Conservation (phyloP, 2,113 vertebrate genomes). For the Oreochromis niloticus region DNA sequence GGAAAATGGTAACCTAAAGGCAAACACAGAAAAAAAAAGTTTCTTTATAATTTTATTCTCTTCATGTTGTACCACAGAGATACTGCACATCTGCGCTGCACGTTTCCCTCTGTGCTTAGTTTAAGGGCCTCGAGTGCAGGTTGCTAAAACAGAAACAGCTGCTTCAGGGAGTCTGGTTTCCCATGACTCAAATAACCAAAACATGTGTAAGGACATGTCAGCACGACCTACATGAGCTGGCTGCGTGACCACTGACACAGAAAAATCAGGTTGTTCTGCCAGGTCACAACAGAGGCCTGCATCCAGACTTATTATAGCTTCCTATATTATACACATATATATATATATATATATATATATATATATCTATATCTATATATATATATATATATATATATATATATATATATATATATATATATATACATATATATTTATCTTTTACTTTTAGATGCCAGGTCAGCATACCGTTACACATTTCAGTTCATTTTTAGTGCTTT, state of each 20-base stretch:
- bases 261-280: background rate
- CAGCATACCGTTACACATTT: accelerated
- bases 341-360: background rate
- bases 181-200: conserved; percentile 4
- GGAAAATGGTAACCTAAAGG: conserved; percentile 28
- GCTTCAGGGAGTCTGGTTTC: conserved; percentile 22
- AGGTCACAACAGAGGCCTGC: background rate
- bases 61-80: background rate
- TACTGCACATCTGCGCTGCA: background rate
- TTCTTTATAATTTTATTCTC: background rate
- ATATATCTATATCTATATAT: no score
- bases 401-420: background rate
- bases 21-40: background rate
- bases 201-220: background rate
- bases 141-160: conserved; percentile 11
- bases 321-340: no score
- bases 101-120: background rate
- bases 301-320: background rate
- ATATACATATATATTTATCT: no score
- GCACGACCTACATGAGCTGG: background rate
- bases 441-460: background rate
- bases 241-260: background rate
- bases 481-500: background rate
- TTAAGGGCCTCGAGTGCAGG: background rate
- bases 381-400: background rate